Conservation (phyloP, 2,888 invertebrate species). For the Tinea semifulvella region DNA sequence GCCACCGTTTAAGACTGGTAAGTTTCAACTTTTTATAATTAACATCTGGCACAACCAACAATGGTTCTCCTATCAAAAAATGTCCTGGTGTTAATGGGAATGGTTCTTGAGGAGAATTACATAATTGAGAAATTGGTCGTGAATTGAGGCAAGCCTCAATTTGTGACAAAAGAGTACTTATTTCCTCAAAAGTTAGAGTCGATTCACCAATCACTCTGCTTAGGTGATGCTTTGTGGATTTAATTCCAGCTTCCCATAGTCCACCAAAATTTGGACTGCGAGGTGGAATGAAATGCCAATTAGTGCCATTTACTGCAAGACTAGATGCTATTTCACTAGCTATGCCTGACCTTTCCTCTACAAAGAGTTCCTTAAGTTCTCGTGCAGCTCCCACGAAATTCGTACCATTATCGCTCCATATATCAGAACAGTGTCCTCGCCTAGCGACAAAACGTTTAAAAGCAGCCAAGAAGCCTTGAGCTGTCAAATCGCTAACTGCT, state of each 20-base stretch:
- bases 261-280: conserved; percentile 21
- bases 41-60: conserved; percentile 17
- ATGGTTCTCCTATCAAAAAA: conserved; percentile 20
- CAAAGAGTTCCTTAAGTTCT: conserved; percentile 16
- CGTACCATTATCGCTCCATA: conserved; percentile 21
- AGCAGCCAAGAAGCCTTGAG: too few species aligned
- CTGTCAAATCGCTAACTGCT: too few species aligned
- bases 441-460: too few species aligned
- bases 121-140: conserved; percentile 16
- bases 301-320: conserved; percentile 16
- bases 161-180: conserved; percentile 14
- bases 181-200: conserved; percentile 17
- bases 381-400: conserved; percentile 20
- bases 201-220: conserved; percentile 7
- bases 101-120: conserved; percentile 12
- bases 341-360: conserved; percentile 7
- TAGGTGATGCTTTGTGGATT: conserved; percentile 18
- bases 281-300: conserved; percentile 22
- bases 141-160: conserved; percentile 20
- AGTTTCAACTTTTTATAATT: conserved; percentile 14
- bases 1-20: conserved; percentile 21
- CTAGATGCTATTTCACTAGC: conserved; percentile 17
- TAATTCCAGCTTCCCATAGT: conserved; percentile 23
- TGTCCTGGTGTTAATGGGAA: conserved; percentile 21
- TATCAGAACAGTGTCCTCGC: too few species aligned